These are phyloP conservation scores for Caradrina kadenii DNA, from an alignment of 2,888 invertebrate genomes.

Conservation along the genomic window DNA sequence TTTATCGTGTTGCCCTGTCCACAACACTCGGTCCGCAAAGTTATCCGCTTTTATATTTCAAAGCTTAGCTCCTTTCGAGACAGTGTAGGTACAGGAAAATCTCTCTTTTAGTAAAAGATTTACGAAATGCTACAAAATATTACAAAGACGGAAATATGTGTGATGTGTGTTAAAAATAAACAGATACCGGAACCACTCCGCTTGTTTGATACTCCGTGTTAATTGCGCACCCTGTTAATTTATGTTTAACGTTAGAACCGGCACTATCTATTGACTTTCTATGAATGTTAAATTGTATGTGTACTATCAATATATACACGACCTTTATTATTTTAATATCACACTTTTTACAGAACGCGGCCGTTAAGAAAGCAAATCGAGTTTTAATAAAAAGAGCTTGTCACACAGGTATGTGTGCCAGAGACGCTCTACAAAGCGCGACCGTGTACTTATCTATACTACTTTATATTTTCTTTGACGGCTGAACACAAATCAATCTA, in stretches of 20 bases:
- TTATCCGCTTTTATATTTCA: constrained; percentile 63
- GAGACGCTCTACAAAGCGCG: neutral
- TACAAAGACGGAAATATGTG: constrained; percentile 18
- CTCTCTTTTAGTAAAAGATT: constrained; percentile 52
- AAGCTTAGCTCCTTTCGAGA: constrained; percentile 55
- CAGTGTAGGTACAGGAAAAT: constrained; percentile 45
- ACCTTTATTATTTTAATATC: neutral
- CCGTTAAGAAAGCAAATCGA: neutral
- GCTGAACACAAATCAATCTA: neutral
- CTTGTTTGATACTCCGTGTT: constrained; percentile 48
- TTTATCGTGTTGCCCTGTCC: constrained; percentile 64
- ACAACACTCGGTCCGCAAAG: constrained; percentile 57
- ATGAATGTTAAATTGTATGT: constrained; percentile 1
- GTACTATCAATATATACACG: neutral
- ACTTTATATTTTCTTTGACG: neutral
- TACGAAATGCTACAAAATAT: constrained; percentile 48
- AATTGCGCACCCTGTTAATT: constrained; percentile 48
- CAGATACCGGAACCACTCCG: constrained; percentile 14
- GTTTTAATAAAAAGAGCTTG: neutral
- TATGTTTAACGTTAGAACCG: constrained; percentile 38
- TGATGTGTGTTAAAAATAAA: constrained; percentile 34
- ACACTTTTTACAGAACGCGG: neutral
- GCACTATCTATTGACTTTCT: constrained; percentile 39
- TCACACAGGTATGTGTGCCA: neutral
- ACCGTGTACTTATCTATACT: neutral